A percentile compares a stretch with the other conserved stretches of the same genome.
Evolutionary conservation across 2,113 vertebrate species (phyloP).

Genomic region (Labeo catla): DNA sequence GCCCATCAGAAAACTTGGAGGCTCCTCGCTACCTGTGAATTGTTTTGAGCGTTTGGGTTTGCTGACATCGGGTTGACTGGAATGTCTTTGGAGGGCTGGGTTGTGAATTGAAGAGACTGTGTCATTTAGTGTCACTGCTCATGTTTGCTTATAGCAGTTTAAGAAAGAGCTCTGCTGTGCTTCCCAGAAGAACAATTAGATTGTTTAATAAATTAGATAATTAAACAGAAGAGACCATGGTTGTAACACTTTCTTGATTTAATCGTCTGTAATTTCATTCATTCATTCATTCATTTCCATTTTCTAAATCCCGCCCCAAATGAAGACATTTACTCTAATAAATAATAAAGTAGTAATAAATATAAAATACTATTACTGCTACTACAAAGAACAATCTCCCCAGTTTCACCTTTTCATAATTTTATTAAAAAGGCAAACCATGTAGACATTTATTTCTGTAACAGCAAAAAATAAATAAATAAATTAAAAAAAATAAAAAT

Average conservation of each 20-base stretch:
- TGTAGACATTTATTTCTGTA: no score
- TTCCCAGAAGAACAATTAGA: neutral
- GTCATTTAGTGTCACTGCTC: neutral
- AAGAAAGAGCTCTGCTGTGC: neutral
- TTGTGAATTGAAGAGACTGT: neutral
- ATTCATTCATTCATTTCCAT: neutral
- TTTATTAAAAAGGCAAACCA: neutral
- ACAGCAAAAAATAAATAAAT: no score
- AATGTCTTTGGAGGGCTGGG: neutral
- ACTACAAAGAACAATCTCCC: neutral
- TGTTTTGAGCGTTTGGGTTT: slow-evolving; percentile 14
- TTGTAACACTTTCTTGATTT: neutral
- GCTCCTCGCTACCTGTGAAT: neutral
- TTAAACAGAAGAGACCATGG: neutral
- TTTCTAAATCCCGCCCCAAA: neutral
- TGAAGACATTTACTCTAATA: neutral
- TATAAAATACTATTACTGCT: neutral
- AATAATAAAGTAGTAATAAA: no score
- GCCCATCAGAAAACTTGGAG: neutral
- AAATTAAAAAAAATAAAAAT: no score
- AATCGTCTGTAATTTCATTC: no score
- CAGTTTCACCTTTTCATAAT: neutral
- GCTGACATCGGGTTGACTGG: neutral
- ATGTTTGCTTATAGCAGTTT: neutral
- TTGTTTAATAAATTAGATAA: neutral